Conservation (phyloP, 2,113 vertebrate genomes). For the Phrynosoma platyrhinos region DNA sequence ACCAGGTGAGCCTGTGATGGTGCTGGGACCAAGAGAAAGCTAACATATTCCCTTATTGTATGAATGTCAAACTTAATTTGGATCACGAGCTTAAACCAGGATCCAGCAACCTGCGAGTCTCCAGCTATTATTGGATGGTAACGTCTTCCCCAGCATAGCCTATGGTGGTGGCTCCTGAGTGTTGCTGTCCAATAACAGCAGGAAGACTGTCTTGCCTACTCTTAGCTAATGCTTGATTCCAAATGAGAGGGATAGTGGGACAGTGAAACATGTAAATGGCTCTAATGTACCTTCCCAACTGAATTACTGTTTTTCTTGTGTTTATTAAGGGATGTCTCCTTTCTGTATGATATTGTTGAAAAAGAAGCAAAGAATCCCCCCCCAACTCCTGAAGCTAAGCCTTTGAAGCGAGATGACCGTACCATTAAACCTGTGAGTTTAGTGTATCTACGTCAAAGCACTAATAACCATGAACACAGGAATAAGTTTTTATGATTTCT, state of each 20-base stretch:
- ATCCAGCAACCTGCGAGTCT: too few species aligned
- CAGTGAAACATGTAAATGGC: rapidly evolving
- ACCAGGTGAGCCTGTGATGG: too few species aligned
- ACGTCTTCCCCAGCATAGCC: too few species aligned
- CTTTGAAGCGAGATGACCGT: background rate
- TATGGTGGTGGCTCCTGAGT: too few species aligned
- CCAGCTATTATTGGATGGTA: too few species aligned
- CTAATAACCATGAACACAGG: background rate
- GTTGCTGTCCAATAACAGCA: too few species aligned
- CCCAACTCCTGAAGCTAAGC: background rate
- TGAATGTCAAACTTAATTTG: too few species aligned
- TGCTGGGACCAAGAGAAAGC: too few species aligned
- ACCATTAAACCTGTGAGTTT: background rate
- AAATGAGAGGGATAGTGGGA: background rate
- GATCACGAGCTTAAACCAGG: too few species aligned
- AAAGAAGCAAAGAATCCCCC: conserved; percentile 53
- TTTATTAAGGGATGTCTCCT: conserved; percentile 85
- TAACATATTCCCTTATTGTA: too few species aligned
- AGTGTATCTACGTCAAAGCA: background rate
- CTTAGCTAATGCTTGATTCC: background rate
- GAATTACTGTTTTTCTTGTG: background rate
- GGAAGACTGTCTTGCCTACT: too few species aligned
- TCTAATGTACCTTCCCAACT: background rate
- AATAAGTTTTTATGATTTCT: background rate
- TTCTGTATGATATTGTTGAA: conserved; percentile 80